Evolutionary conservation across 2,888 invertebrate species (phyloP), one percentile per base, ranked within the genome.

Genomic region (Suillia variegata): DNA sequence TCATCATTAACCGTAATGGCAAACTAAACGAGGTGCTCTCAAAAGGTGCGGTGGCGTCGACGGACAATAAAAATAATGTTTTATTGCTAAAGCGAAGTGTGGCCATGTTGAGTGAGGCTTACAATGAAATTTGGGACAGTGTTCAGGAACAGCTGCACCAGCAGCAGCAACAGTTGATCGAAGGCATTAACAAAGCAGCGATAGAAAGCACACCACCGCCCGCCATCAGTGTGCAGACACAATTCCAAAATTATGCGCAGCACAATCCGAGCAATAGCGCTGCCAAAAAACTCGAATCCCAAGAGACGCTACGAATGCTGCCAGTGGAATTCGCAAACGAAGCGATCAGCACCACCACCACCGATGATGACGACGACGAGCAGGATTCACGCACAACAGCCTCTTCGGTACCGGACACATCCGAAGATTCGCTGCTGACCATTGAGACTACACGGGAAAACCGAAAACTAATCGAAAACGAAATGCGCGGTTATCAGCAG

Each of bases 81-180:
- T n/a, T n/a, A n/a, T 58, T 70, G 52, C 58, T 74, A 18, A 67
- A 70, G 50, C 51, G 62, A 31, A 72, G 70, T 33, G 66, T 70
- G 18, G 18, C 59, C 18, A 66, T 72, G 54, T 50, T 74, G 21
- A 66, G 66, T 22, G 72, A 73, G 53, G 66, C 68, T 1, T 70
- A 68, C 34, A 69, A 66, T 56, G 72, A 72, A 12, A 66, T 74
- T 21, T 64, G 62, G 26, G 55, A 64, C 21, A 67, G 49, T 42
- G 48, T 68, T n/a, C 54, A 50, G 15, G 56, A 61, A 12, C 58
- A 58, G n/a, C 49, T 17, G 53, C 48, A 49, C 53, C 42, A n/a
- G 10, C n/a, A 54, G 54, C 38, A 31, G 13, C 31, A 33, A 20
- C 21, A 42, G 21, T 20, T 8, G 47, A 6, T 42, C 5, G n/a